Base-by-base conservation (phyloP, 2,797 vertebrate genomes). In the Cuniculus paca region DNA sequence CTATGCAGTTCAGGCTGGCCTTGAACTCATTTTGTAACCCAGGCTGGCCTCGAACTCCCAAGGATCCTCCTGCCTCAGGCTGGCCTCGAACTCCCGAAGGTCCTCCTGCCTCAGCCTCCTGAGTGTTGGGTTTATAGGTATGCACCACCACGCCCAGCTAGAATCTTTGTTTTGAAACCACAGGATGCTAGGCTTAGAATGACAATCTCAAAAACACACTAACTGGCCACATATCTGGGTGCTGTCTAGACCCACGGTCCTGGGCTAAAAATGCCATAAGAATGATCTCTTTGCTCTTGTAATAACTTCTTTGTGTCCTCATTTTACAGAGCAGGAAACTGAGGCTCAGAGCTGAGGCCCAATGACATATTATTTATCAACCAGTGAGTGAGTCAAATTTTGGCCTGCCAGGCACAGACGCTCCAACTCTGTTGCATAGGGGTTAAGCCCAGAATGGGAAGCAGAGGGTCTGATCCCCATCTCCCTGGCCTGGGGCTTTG, bases 161-260 rank as follows among this genome's bases (percentile, higher is more conserved):
- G 79, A 91, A 79, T 65, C n/a, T 52, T 95, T 84, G 45, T 83
- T 56, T 42, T 85, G 56, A 87, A 88, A 92, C 63, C 36, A 75
- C 0, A 31, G 54, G 56, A 90, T 63, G 90, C 74, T 58, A 65
- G 45, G 42, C 54, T 87, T 61, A 78, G 54, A 56, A 52, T 42
- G 42, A 70, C 54, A 34, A 54, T 68, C 75, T 89, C 56, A 58
- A 58, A 93, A 75, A 45, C 48, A 78, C 12, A 65, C 68, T 54
- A 60, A 83, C 63, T 8, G 31, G 85, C 36, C 45, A 58, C 16
- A 7, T 16, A 86, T 92, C 83, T 61, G 54, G 84, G 77, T 74
- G 45, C 77, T 65, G 16, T 45, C 78, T 61, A 72, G 72, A 45
- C 26, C 50, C 0, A 31, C 50, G 28, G 42, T 61, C 36, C 65